Evolutionary conservation across 2,888 invertebrate genomes (phyloP).

Genomic region (Alcis repandata): DNA sequence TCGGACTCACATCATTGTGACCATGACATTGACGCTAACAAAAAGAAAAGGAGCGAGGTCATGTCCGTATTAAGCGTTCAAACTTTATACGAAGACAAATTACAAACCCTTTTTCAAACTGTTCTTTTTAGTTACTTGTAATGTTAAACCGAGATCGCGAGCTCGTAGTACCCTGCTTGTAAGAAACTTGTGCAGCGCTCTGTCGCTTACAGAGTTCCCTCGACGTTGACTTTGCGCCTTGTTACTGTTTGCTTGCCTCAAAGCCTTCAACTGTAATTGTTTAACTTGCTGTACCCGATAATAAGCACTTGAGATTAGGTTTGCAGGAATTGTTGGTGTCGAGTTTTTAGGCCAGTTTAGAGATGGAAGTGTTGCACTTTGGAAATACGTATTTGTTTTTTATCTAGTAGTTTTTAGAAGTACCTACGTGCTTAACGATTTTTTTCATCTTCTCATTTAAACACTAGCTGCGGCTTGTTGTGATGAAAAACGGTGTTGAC

Average conservation of each 20-base stretch:
- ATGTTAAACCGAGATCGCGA: constrained; percentile 28
- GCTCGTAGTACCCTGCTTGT: constrained; percentile 40
- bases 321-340: constrained; percentile 36
- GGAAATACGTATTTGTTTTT: not conserved
- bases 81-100: too few relatives aligned
- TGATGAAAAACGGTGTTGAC: too few relatives aligned
- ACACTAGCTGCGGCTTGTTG: too few relatives aligned
- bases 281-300: constrained; percentile 49
- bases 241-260: constrained; percentile 58
- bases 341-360: constrained; percentile 31
- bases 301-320: constrained; percentile 49
- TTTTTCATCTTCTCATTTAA: too few relatives aligned
- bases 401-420: too few relatives aligned
- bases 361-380: constrained; percentile 2
- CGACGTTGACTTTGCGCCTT: constrained; percentile 63
- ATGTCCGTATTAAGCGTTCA: too few relatives aligned
- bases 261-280: constrained; percentile 51
- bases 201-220: constrained; percentile 54
- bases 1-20: constrained; percentile 10
- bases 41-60: not conserved
- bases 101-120: not conserved
- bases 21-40: constrained; percentile 12
- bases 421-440: too few relatives aligned
- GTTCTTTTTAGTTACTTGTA: constrained; percentile 2
- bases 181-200: constrained; percentile 47